phyloP scores from a whole-genome alignment of 92 coral and sea anemone genomes.

The Parazoanthus swiftii region DNA sequence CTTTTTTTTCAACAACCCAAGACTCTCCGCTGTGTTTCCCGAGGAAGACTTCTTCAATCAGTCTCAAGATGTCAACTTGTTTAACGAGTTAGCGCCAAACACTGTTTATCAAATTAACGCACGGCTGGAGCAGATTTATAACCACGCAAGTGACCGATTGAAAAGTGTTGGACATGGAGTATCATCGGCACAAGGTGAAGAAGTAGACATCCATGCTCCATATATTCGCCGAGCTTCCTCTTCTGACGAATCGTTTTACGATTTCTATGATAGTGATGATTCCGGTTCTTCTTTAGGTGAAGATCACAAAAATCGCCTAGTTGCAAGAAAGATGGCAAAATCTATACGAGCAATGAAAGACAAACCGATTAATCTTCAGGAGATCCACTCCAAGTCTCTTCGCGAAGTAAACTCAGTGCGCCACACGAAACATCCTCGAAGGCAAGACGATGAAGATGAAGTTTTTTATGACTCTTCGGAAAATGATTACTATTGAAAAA shows the following conservation, averaged over 20 bases:
- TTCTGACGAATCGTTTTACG: background rate
- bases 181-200: background rate
- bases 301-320: conserved; percentile 8
- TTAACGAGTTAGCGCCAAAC: conserved; percentile 12
- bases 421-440: background rate
- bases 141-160: background rate
- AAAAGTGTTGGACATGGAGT: background rate
- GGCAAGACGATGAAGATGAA: background rate
- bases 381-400: conserved; percentile 6
- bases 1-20: conserved; percentile 31
- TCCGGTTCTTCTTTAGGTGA: conserved; percentile 11
- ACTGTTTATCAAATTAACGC: conserved; percentile 19
- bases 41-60: conserved; percentile 9
- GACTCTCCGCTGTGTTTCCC: conserved; percentile 16
- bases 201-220: conserved; percentile 13
- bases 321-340: conserved; percentile 24
- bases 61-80: background rate
- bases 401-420: conserved; percentile 5
- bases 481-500: background rate
- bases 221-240: conserved; percentile 10
- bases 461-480: background rate
- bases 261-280: conserved; percentile 6
- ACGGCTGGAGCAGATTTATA: conserved; percentile 6
- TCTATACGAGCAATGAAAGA: conserved; percentile 2
- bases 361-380: background rate